Conservation (phyloP, 2,888 invertebrate genomes). For the Uloborus plumipes region DNA sequence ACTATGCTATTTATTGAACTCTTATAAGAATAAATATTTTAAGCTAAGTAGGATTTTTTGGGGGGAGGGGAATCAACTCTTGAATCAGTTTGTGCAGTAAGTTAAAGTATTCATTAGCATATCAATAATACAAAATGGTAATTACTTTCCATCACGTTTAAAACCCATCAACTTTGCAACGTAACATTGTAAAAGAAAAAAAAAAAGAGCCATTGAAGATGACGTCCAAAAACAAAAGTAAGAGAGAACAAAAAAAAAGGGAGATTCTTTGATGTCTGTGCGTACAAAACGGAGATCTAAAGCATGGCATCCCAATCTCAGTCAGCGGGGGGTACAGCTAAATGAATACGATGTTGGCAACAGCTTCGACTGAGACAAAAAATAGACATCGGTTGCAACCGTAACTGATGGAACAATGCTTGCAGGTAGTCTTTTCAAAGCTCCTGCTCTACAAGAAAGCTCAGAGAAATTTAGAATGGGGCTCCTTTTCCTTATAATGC, state of each 20-base stretch:
- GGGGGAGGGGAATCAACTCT: too few species aligned
- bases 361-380: constrained; percentile 35
- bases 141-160: too few species aligned
- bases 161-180: too few species aligned
- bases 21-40: too few species aligned
- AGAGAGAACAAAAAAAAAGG: constrained; percentile 24
- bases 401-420: constrained; percentile 40
- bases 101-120: too few species aligned
- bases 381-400: constrained; percentile 41
- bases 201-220: background rate
- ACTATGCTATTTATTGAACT: too few species aligned
- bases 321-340: constrained; percentile 50
- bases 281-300: background rate
- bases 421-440: constrained; percentile 48
- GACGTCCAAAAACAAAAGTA: constrained; percentile 4
- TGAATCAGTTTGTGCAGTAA: too few species aligned
- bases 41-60: too few species aligned
- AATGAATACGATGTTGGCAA: constrained; percentile 39
- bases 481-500: too few species aligned
- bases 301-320: constrained; percentile 33
- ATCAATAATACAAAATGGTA: too few species aligned
- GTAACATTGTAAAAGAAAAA: too few species aligned
- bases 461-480: too few species aligned
- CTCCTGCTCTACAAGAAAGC: background rate
- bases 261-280: constrained; percentile 1